Evolutionary conservation across 2,888 invertebrate species (phyloP).

Genomic region (Vannuccia rotundouncinata): DNA sequence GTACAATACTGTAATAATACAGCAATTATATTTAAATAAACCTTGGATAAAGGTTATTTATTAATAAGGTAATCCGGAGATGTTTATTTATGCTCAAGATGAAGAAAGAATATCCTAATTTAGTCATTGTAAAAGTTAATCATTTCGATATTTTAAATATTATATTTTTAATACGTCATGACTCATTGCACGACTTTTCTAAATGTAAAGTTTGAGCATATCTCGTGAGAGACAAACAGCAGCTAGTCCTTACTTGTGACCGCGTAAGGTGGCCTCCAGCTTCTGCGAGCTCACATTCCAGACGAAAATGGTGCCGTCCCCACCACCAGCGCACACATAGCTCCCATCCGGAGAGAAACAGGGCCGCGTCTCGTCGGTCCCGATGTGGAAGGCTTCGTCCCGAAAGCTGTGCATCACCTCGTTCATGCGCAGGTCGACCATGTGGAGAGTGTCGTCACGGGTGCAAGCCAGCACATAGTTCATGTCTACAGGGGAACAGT

Average conservation of each 20-base stretch:
- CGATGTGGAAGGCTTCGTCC: slow-evolving; percentile 87
- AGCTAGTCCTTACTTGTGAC: slow-evolving; percentile 39
- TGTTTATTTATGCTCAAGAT: too few species aligned
- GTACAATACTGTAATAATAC: too few species aligned
- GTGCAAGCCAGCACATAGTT: slow-evolving; percentile 69
- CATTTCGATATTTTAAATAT: too few species aligned
- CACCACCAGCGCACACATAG: slow-evolving; percentile 80
- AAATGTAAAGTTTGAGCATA: too few species aligned
- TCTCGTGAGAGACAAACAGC: background rate
- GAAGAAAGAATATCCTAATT: too few species aligned
- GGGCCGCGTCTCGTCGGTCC: slow-evolving; percentile 67
- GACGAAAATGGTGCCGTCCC: slow-evolving; percentile 81
- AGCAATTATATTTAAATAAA: too few species aligned
- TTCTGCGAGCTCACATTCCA: slow-evolving; percentile 76
- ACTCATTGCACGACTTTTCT: too few species aligned
- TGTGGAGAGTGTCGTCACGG: slow-evolving; percentile 84
- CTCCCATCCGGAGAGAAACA: slow-evolving; percentile 69
- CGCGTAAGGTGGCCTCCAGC: slow-evolving; percentile 58
- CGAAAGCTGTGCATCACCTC: slow-evolving; percentile 81
- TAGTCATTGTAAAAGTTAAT: too few species aligned
- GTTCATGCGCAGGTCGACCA: slow-evolving; percentile 88
- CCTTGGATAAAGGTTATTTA: too few species aligned
- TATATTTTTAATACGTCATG: too few species aligned
- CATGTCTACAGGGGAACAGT: background rate
- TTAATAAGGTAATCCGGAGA: too few species aligned